Base-by-base conservation (phyloP, 2,113 vertebrate genomes). In the Pontoporia blainvillei region DNA sequence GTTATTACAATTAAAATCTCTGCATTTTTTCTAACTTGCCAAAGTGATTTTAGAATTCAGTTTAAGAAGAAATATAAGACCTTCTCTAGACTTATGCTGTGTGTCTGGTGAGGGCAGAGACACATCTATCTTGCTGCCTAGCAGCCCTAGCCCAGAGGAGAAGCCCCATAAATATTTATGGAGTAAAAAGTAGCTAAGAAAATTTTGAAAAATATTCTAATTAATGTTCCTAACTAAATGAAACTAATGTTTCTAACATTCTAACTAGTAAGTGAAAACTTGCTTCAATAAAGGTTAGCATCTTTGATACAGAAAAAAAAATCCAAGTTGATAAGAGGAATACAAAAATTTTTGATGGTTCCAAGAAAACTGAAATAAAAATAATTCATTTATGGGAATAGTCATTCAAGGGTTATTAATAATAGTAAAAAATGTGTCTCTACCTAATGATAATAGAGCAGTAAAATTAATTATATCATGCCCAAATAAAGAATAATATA, bases 191-290 rank as follows among this genome's bases (percentile, higher is more conserved):
- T 83, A 59, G 62, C 67, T 86, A 89, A 61, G 44, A 95, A 85
- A 75, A n/a, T 81, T 78, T 90, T 95, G 86, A 94, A 95, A 96
- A 83, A 89, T 89, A 95, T 71, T 96, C 72, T 96, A 96, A 96
- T 94, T 86, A 96, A 71, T 94, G n/a, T 84, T 94, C 94, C 62
- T 86, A 90, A 86, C 61, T 86, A 93, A 94, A 64, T 29, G 34
- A 96, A 95, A 86, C 25, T 75, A 95, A 86, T 92, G 66, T 81
- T 90, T 89, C 61, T 89, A 96, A 69, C 36, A 89, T 72, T 89
- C 41, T 88, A 93, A 95, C 49, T 95, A 88, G 61, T 75, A 57
- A 94, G 29, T 64, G 41, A 91, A 96, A 96, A 75, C 9, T 69
- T 93, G 54, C 17, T 57, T 94, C 92, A 25, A 75, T 86, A 57